Percentiles rank a stretch among this genome's conserved stretches.
phyloP scores from a whole-genome alignment of 2,888 invertebrate species.

The Cheilosia pagana region DNA sequence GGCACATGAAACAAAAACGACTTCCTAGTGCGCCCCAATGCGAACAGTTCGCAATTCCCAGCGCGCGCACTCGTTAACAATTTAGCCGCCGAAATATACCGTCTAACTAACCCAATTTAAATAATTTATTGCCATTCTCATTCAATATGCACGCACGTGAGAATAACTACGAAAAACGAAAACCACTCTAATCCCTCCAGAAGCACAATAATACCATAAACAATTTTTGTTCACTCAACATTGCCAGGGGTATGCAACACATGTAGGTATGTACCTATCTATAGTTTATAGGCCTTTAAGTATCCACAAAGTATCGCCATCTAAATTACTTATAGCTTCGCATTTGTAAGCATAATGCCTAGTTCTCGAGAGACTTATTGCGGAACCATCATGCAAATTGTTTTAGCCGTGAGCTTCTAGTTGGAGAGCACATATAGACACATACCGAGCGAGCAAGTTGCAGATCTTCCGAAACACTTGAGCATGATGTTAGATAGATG shows the following conservation, averaged over 20 bases:
- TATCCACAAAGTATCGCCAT: slow-evolving; percentile 44
- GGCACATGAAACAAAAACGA: too few relatives aligned
- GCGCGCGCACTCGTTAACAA: not conserved
- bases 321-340: slow-evolving; percentile 49
- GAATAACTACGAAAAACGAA: slow-evolving; percentile 15
- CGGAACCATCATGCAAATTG: slow-evolving; percentile 69
- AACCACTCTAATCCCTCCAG: slow-evolving; percentile 38
- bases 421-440: slow-evolving; percentile 57
- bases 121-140: slow-evolving; percentile 63
- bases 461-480: slow-evolving; percentile 59
- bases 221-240: slow-evolving; percentile 43
- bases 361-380: slow-evolving; percentile 59
- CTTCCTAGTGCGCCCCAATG: not conserved
- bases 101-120: slow-evolving; percentile 59
- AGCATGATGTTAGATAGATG: slow-evolving; percentile 33
- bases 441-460: slow-evolving; percentile 28
- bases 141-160: slow-evolving; percentile 52
- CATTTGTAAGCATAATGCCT: slow-evolving; percentile 45
- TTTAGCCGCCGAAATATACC: slow-evolving; percentile 7
- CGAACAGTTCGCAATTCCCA: not conserved
- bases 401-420: slow-evolving; percentile 67
- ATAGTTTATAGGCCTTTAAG: slow-evolving; percentile 45
- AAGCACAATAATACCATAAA: slow-evolving; percentile 30
- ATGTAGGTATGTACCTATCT: slow-evolving; percentile 4
- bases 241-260: not conserved